Evolutionary conservation across 2,888 invertebrate genomes (phyloP).

Genomic region (Latrodectus hesperus): DNA sequence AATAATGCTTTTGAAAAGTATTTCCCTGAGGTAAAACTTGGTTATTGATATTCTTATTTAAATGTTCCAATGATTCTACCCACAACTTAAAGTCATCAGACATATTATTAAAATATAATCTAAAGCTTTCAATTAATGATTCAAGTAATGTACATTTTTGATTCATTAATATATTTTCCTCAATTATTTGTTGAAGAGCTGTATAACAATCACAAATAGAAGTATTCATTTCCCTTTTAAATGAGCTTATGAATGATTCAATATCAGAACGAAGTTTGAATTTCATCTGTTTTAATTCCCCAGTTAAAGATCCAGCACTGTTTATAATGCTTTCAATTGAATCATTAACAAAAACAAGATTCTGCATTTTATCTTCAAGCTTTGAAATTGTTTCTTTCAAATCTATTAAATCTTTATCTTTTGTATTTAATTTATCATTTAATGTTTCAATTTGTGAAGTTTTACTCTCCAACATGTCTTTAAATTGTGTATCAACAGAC

Average conservation of each 20-base stretch:
- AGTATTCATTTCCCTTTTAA: neutral
- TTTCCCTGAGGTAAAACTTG: neutral
- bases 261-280: conserved; percentile 11
- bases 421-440: conserved; percentile 31
- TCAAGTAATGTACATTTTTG: conserved; percentile 12
- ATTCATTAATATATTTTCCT: neutral
- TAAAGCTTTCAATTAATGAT: conserved; percentile 9
- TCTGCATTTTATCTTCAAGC: conserved; percentile 19
- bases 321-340: neutral
- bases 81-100: conserved; percentile 21
- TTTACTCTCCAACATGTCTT: conserved; percentile 11
- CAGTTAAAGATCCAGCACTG: neutral
- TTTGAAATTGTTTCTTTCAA: neutral
- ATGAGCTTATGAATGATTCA: neutral
- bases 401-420: conserved; percentile 30
- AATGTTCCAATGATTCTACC: neutral
- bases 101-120: neutral
- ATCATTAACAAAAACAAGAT: neutral
- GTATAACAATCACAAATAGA: neutral
- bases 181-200: neutral
- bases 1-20: neutral
- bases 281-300: conserved; percentile 16
- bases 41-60: neutral
- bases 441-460: conserved; percentile 45
- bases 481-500: no score